Conservation (phyloP, 2,888 invertebrate genomes). For the Clunio marinus region DNA sequence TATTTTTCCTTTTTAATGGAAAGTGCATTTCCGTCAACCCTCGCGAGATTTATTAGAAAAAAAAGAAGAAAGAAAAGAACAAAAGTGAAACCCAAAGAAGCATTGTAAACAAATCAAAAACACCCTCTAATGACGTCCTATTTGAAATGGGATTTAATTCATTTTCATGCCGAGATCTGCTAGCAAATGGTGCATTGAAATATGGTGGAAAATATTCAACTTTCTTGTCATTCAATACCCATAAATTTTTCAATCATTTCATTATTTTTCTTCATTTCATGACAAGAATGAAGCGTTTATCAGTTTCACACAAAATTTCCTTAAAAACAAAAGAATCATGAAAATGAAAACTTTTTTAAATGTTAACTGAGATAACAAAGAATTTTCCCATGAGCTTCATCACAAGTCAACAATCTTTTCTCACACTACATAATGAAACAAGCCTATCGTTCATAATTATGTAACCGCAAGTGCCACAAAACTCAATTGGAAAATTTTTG, state of each 20-base stretch:
- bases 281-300: no score
- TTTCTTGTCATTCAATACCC: background rate
- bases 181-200: background rate
- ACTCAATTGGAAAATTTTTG: background rate
- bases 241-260: background rate
- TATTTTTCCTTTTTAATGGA: background rate
- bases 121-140: background rate
- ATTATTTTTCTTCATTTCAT: no score
- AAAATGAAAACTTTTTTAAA: background rate
- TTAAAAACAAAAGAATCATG: background rate
- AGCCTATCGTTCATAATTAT: no score
- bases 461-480: background rate
- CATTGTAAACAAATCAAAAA: background rate
- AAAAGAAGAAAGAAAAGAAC: background rate
- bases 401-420: slow-evolving; percentile 3
- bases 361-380: background rate
- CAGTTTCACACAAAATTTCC: background rate
- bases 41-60: background rate
- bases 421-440: no score
- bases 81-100: background rate
- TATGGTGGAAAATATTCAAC: background rate
- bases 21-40: background rate
- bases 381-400: background rate
- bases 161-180: no score
- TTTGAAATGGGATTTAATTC: background rate